phyloP scores from a whole-genome alignment of 2,888 invertebrate genomes.

The Tetropium fuscum region DNA sequence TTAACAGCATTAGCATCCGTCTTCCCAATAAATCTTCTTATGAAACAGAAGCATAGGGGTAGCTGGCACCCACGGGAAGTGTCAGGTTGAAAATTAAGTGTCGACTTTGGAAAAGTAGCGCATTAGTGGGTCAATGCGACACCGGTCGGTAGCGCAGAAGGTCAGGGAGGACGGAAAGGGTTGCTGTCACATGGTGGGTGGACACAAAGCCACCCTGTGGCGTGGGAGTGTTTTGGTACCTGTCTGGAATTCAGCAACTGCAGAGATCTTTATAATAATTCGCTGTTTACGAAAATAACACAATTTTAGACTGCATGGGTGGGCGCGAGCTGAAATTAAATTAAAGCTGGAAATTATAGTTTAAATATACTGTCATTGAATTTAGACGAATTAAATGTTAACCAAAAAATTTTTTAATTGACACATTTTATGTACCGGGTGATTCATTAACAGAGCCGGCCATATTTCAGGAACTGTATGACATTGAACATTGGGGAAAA shows the following conservation, averaged over 20 bases:
- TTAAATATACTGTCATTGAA: too few species aligned
- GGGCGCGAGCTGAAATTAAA: too few species aligned
- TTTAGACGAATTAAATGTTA: too few species aligned
- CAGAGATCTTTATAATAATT: too few species aligned
- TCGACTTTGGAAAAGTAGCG: constrained; percentile 16
- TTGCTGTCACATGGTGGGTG: constrained; percentile 41
- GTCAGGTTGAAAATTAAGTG: constrained; percentile 16
- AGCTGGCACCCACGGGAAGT: constrained; percentile 15
- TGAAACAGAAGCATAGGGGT: constrained; percentile 45
- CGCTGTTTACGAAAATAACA: too few species aligned
- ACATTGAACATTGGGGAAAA: too few species aligned
- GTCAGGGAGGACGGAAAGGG: constrained; percentile 36
- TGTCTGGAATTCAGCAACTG: constrained; percentile 34
- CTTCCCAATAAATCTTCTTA: constrained; percentile 46
- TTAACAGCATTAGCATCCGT: constrained; percentile 41
- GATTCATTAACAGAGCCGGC: too few species aligned
- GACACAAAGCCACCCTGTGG: constrained; percentile 42
- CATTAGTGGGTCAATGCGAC: constrained; percentile 33
- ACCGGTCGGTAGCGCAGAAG: constrained; percentile 17
- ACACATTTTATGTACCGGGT: too few species aligned
- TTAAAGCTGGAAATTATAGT: too few species aligned
- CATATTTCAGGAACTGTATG: too few species aligned
- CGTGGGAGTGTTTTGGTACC: constrained; percentile 52
- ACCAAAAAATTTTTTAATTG: too few species aligned
- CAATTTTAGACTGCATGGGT: too few species aligned